These are phyloP conservation scores for Etheostoma cragini DNA, from an alignment of 2,113 vertebrate genomes.

Conservation along the genomic window DNA sequence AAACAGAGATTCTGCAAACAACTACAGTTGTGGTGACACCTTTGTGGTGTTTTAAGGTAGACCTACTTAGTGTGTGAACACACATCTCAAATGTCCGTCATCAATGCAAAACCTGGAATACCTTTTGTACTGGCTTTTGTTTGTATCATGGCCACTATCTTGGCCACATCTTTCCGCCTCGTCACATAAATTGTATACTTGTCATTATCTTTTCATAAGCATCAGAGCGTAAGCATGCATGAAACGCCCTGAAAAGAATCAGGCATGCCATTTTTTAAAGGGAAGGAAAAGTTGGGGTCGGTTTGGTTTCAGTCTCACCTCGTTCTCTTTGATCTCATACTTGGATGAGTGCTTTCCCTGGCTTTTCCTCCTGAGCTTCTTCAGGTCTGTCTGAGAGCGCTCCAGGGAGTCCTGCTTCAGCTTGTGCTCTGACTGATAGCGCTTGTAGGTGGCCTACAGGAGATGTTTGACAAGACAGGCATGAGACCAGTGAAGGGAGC, in stretches of 20 bases:
- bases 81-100: constrained; percentile 15
- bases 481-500: neutral
- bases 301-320: constrained; percentile 84
- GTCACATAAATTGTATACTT: constrained; percentile 15
- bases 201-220: constrained; percentile 2
- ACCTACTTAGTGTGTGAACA: neutral
- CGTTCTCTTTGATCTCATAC: constrained; percentile 92
- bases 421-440: constrained; percentile 95
- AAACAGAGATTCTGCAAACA: constrained; percentile 1
- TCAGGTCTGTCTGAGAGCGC: constrained; percentile 93
- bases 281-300: neutral
- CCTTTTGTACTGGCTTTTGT: neutral
- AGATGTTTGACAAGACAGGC: constrained; percentile 9
- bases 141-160: constrained; percentile 10
- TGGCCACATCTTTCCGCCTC: neutral
- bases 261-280: neutral
- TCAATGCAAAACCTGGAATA: constrained; percentile 29
- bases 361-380: constrained; percentile 95
- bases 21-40: neutral
- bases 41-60: neutral
- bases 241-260: neutral
- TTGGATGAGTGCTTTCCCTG: constrained; percentile 91
- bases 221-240: constrained; percentile 5
- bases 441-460: constrained; percentile 94
- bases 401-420: constrained; percentile 92